Evolutionary conservation across 2,888 invertebrate species (phyloP), one percentile per base, ranked within the genome.

Genomic region (Drosophila suboccidentalis): DNA sequence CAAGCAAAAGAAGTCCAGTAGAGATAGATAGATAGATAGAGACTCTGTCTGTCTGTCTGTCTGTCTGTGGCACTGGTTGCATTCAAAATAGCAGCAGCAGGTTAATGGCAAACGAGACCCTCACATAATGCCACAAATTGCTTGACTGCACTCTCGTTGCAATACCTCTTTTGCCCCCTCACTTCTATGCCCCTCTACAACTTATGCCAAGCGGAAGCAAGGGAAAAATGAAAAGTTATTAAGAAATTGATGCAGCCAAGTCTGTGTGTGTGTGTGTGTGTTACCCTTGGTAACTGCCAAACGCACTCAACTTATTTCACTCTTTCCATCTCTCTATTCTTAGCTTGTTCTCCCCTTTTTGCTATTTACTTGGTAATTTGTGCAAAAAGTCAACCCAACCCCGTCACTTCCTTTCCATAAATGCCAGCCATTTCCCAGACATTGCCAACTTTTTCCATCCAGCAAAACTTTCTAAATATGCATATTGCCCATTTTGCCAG

Each of bases 21-120:
- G n/a, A n/a, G n/a, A 19, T 2, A 29, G 13, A 11, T 17, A 51
- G 47, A 59, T 44, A 13, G 54, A 36, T 4, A 15, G 44, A 34
- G 41, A 29, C 39, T 38, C n/a, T 13, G 29, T 26, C 26, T n/a
- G n/a, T n/a, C n/a, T 22, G 22, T 51, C 22, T 51, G 51, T 53
- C 22, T 26, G 26, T 46, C 22, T 51, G 51, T 53, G 51, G 32
- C 46, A 46, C 4, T 47, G 43, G 43, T 58, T 53, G 79, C 81
- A 77, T 75, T 70, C 72, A 70, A 73, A 78, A 69, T 72, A 68
- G 76, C 22, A 46, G 60, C 68, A 58, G 76, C 89, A 78, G 91
- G 91, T 91, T 91, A 91, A 91, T 91, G 84, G 86, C 82, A 90
- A 87, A 78, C 86, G 75, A 90, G 91, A 90, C 91, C 90, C 87